A percentile compares a stretch with the other conserved stretches of the same genome.
These are phyloP conservation scores for Pinctada fucata DNA, from an alignment of 2,888 invertebrate species.

Conservation along the genomic window DNA sequence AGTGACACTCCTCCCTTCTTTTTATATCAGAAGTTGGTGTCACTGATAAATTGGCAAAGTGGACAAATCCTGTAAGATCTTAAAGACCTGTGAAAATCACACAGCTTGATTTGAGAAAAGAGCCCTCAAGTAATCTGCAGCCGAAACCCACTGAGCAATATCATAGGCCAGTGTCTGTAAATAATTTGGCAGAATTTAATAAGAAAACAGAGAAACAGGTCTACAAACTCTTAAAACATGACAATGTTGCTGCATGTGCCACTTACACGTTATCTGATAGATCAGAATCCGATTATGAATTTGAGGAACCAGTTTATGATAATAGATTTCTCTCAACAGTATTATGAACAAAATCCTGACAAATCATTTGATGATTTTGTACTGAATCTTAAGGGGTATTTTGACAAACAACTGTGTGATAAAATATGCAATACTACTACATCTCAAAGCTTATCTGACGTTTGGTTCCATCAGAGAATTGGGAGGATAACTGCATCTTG, in stretches of 20 bases:
- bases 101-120: not conserved
- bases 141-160: not conserved
- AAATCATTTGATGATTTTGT: not conserved
- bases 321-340: too few relatives aligned
- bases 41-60: constrained; percentile 9
- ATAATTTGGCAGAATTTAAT: not conserved
- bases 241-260: constrained; percentile 6
- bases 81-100: constrained; percentile 1
- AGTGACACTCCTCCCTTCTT: too few relatives aligned
- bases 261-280: not conserved
- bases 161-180: not conserved
- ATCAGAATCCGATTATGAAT: not conserved
- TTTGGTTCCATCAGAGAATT: not conserved
- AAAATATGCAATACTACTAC: not conserved
- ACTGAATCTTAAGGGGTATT: not conserved
- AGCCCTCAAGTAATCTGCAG: not conserved
- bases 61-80: not conserved
- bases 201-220: not conserved
- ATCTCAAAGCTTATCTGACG: not conserved
- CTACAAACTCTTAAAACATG: constrained; percentile 4
- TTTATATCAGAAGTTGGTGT: constrained; percentile 13
- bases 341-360: not conserved
- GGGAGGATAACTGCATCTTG: not conserved
- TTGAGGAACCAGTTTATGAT: too few relatives aligned
- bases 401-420: not conserved